Evolutionary conservation across 2,888 invertebrate species (phyloP).

Genomic region (Blastobasis adustella): DNA sequence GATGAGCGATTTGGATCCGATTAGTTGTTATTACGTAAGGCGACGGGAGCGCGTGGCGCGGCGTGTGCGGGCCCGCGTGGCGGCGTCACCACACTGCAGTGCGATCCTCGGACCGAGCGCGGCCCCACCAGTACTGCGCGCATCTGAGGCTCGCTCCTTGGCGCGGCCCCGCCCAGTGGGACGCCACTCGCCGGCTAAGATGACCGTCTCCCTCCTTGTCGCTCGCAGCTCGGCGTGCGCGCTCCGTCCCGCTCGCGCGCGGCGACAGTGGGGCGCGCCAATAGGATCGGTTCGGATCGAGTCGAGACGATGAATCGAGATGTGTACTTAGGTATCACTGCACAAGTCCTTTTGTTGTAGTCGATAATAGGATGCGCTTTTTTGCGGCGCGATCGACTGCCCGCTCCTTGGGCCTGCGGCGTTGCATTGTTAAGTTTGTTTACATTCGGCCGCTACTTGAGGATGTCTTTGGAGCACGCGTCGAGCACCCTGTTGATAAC

Average conservation of each 20-base stretch:
- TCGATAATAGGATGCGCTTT: conserved; percentile 75
- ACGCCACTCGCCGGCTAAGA: conserved; percentile 71
- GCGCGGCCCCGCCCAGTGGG: conserved; percentile 78
- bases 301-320: conserved; percentile 75
- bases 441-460: conserved; percentile 30
- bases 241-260: conserved; percentile 51
- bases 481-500: background rate
- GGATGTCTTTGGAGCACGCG: conserved; percentile 10
- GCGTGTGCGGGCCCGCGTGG: conserved; percentile 61
- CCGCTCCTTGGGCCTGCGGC: conserved; percentile 32
- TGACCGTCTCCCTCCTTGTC: conserved; percentile 69
- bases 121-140: conserved; percentile 78
- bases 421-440: conserved; percentile 35
- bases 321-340: conserved; percentile 75
- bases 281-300: conserved; percentile 72
- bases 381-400: conserved; percentile 60
- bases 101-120: conserved; percentile 76
- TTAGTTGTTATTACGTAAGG: conserved; percentile 68
- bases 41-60: conserved; percentile 33
- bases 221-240: conserved; percentile 32
- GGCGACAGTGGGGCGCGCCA: conserved; percentile 74
- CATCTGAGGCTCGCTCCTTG: conserved; percentile 76
- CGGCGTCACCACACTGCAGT: conserved; percentile 60
- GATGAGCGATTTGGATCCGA: conserved; percentile 53
- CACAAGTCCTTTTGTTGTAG: conserved; percentile 73